Evolutionary conservation across 2,888 invertebrate genomes (phyloP).

Genomic region (Psylliodes chrysocephalus): DNA sequence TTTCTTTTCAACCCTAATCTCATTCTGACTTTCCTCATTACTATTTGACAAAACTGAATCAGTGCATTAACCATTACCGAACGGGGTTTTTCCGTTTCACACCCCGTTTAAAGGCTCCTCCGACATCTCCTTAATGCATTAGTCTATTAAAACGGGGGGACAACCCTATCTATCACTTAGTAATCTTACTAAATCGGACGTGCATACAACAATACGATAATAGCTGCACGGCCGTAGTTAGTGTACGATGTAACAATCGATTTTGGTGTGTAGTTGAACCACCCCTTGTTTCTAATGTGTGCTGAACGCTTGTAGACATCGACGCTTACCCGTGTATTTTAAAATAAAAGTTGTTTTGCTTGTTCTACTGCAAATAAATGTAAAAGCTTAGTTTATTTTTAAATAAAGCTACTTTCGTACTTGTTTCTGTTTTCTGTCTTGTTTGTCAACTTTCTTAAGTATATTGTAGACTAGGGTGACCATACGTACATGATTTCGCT

Average conservation of each 20-base stretch:
- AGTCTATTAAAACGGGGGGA: conserved; percentile 57
- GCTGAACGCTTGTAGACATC: neutral
- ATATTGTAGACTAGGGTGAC: no score
- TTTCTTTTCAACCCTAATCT: neutral
- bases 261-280: conserved; percentile 25
- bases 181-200: conserved; percentile 60
- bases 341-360: no score
- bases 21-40: neutral
- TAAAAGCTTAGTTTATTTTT: no score
- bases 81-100: conserved; percentile 42
- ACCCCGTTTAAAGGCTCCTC: conserved; percentile 55
- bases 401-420: no score
- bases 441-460: no score
- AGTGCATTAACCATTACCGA: conserved; percentile 4
- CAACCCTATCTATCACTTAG: conserved; percentile 62
- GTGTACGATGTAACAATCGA: conserved; percentile 26
- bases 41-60: neutral
- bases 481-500: no score
- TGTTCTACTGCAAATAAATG: no score
- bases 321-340: neutral
- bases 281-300: conserved; percentile 27
- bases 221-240: conserved; percentile 50
- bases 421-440: no score
- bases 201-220: conserved; percentile 62
- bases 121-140: conserved; percentile 55